Percentiles rank a stretch among this genome's conserved stretches.
These are phyloP conservation scores for Drosophila grimshawi DNA, from an alignment of 1,140 invertebrate species.

Conservation along the genomic window DNA sequence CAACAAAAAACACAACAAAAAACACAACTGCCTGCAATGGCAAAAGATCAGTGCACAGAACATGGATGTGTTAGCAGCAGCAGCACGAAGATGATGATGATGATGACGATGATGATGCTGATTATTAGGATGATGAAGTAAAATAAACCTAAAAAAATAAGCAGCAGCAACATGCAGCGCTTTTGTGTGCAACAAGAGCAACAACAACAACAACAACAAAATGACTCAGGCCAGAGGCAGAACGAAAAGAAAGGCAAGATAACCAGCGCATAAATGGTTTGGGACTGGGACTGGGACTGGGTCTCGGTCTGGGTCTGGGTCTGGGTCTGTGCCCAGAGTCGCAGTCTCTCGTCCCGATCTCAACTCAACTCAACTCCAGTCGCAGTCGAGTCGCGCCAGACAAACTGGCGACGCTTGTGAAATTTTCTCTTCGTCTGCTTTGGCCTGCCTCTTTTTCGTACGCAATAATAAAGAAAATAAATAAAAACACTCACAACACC, in stretches of 20 bases:
- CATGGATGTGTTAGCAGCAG: slow-evolving; percentile 28
- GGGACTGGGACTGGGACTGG: slow-evolving; percentile 8
- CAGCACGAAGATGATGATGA: background rate
- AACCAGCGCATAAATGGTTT: slow-evolving; percentile 58
- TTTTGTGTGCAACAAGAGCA: slow-evolving; percentile 46
- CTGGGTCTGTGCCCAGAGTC: slow-evolving; percentile 18
- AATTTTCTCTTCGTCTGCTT: slow-evolving; percentile 65
- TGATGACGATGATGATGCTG: slow-evolving; percentile 23
- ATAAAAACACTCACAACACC: slow-evolving; percentile 53
- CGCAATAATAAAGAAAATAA: slow-evolving; percentile 81
- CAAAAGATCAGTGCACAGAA: slow-evolving; percentile 55
- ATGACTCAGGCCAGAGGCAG: slow-evolving; percentile 49
- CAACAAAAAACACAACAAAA: slow-evolving; percentile 20
- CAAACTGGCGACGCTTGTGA: slow-evolving; percentile 82
- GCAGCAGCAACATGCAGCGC: slow-evolving; percentile 53
- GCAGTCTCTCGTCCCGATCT: slow-evolving; percentile 1
- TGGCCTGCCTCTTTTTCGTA: slow-evolving; percentile 56
- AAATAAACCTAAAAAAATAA: slow-evolving; percentile 53
- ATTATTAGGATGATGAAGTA: slow-evolving; percentile 46
- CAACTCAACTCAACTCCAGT: slow-evolving; percentile 19
- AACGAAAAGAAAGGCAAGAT: slow-evolving; percentile 54
- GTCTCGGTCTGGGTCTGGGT: slow-evolving; percentile 14
- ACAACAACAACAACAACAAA: slow-evolving; percentile 48
- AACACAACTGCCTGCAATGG: slow-evolving; percentile 39
- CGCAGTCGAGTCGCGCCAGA: slow-evolving; percentile 63